phyloP scores from a whole-genome alignment of 2,888 invertebrate genomes.

The Flexamia atlantica region DNA sequence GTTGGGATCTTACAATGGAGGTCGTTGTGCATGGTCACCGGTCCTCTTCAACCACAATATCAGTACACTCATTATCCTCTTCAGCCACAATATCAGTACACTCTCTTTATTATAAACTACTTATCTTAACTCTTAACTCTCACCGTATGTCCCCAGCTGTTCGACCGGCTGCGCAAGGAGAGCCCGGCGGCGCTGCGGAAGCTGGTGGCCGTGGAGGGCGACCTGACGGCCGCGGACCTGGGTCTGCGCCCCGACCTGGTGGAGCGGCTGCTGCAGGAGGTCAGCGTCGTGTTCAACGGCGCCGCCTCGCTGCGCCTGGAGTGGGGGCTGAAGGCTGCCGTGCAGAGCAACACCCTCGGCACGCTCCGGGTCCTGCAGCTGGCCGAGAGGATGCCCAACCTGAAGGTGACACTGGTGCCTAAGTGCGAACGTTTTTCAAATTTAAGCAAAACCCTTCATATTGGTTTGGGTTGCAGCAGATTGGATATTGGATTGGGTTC shows the following conservation, averaged over 20 bases:
- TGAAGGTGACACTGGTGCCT: constrained; percentile 77
- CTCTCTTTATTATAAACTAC: no score
- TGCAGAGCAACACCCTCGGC: constrained; percentile 94
- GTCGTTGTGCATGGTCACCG: no score
- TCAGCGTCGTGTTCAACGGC: constrained; percentile 92
- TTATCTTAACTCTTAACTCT: no score
- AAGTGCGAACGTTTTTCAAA: no score
- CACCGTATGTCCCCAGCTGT: constrained; percentile 83
- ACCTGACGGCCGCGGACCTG: constrained; percentile 82
- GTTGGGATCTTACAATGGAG: no score
- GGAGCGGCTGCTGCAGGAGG: constrained; percentile 81
- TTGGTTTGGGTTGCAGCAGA: no score
- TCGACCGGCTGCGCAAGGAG: constrained; percentile 82
- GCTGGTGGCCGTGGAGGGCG: constrained; percentile 86
- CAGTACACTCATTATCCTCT: no score
- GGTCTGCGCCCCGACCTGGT: constrained; percentile 81
- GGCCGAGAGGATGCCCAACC: constrained; percentile 85
- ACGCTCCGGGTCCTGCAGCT: constrained; percentile 88
- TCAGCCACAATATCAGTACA: no score
- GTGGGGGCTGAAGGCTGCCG: constrained; percentile 90
- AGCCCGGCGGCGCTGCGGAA: constrained; percentile 86
- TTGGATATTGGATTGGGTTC: no score
- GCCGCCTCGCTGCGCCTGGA: constrained; percentile 95
- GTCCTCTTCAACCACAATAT: no score
- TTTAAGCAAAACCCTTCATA: no score